Evolutionary conservation across 2,797 vertebrate genomes (phyloP).

Genomic region (Glyptemys insculpta): DNA sequence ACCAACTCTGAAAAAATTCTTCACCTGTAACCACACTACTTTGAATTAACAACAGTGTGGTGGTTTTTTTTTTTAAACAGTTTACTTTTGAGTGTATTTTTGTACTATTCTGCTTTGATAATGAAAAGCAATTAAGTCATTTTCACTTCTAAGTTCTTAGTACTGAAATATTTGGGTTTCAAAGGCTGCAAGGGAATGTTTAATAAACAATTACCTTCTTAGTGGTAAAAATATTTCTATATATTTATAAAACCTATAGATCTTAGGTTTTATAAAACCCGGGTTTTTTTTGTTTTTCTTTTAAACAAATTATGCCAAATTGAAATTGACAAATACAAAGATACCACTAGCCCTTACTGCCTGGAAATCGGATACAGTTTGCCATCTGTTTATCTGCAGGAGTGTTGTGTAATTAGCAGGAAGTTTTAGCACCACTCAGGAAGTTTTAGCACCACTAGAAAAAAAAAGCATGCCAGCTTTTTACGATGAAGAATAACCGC

Average conservation of each 20-base stretch:
- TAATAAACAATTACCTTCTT: not conserved
- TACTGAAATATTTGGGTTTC: not conserved
- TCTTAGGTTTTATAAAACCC: not conserved
- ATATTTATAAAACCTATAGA: too few relatives aligned
- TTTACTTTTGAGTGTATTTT: not conserved
- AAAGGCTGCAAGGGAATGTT: not conserved
- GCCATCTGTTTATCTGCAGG: not conserved
- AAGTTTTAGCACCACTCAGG: too few relatives aligned
- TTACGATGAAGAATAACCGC: fast-evolving
- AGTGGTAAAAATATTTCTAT: not conserved
- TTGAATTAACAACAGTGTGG: not conserved
- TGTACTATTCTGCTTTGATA: not conserved
- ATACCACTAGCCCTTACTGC: not conserved
- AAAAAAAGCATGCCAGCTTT: too few relatives aligned
- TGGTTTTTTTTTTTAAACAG: not conserved
- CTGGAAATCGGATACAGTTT: not conserved
- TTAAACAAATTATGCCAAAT: not conserved
- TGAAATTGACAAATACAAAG: not conserved
- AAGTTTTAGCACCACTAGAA: too few relatives aligned
- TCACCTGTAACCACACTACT: not conserved
- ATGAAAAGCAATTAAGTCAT: not conserved
- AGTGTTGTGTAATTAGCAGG: too few relatives aligned
- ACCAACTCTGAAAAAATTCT: not conserved
- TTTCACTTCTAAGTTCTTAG: not conserved
- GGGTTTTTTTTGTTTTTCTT: not conserved